Evolutionary conservation across 2,888 invertebrate genomes (phyloP).

Genomic region (Diploptera punctata): DNA sequence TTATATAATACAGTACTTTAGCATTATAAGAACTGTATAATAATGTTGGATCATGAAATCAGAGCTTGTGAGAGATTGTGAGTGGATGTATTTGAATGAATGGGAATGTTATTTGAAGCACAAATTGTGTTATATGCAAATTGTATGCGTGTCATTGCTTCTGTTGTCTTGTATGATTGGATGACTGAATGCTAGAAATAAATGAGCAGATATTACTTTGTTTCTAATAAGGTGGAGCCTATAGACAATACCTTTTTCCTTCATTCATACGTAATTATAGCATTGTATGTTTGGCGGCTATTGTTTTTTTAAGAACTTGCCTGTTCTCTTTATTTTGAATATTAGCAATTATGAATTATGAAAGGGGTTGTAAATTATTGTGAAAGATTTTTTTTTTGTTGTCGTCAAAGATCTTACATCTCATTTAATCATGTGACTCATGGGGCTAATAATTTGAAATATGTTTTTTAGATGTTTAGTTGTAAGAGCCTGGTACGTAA

Average conservation of each 20-base stretch:
- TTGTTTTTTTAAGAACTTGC: neutral
- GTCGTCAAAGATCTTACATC: neutral
- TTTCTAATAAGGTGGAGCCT: neutral
- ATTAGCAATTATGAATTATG: neutral
- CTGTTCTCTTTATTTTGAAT: neutral
- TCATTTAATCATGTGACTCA: neutral
- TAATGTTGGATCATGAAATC: neutral
- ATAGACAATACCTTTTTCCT: constrained; percentile 3
- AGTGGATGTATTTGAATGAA: neutral
- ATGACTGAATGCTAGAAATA: neutral
- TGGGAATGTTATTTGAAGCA: neutral
- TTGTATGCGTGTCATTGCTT: neutral
- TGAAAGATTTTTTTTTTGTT: neutral
- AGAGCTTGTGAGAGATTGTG: neutral
- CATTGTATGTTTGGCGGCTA: neutral
- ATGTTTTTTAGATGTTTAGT: neutral
- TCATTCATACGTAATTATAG: neutral
- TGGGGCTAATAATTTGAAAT: neutral
- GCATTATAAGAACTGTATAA: neutral
- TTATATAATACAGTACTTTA: neutral
- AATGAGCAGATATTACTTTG: neutral
- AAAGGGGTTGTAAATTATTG: neutral
- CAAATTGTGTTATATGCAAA: neutral
- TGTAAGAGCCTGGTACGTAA: neutral
- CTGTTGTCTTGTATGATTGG: constrained; percentile 1